Conservation (phyloP, 1,140 invertebrate genomes). For the Charaxes varanes region DNA sequence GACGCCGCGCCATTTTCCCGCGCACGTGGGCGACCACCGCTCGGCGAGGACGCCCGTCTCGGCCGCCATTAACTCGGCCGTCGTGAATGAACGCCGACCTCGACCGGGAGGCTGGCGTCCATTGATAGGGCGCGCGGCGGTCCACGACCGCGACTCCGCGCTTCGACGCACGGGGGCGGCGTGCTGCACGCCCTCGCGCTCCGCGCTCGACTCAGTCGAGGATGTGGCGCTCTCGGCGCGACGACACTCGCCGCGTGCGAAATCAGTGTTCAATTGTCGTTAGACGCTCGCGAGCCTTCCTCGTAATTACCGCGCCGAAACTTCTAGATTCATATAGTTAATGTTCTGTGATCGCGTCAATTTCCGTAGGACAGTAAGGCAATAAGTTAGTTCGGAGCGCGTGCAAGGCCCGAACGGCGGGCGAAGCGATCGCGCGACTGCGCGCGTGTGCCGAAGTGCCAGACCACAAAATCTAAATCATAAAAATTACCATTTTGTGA, state of each 20-base stretch:
- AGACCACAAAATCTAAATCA: no score
- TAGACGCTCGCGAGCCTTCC: conserved; percentile 42
- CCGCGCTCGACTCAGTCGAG: conserved; percentile 58
- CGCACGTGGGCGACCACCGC: conserved; percentile 65
- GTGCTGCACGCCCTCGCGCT: conserved; percentile 47
- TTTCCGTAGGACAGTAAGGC: conserved; percentile 39
- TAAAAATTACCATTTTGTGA: no score
- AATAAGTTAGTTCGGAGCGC: conserved; percentile 21
- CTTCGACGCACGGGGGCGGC: conserved; percentile 49
- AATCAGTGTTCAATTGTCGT: conserved; percentile 69
- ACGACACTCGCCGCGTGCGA: conserved; percentile 55
- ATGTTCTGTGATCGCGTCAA: conserved; percentile 66
- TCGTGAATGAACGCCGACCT: conserved; percentile 71
- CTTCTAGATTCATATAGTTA: conserved; percentile 42
- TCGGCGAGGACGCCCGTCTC: conserved; percentile 50
- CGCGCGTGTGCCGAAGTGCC: conserved; percentile 29
- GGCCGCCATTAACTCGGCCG: conserved; percentile 64
- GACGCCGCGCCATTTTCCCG: conserved; percentile 68
- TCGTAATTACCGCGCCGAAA: conserved; percentile 41
- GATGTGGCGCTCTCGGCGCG: conserved; percentile 61
- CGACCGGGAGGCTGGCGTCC: conserved; percentile 58
- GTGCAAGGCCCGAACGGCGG: conserved; percentile 10
- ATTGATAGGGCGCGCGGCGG: conserved; percentile 60
- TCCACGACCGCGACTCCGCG: conserved; percentile 38
- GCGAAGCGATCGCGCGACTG: conserved; percentile 24